These are phyloP conservation scores for Helicorthomorpha holstii DNA, from an alignment of 1,140 invertebrate genomes.

Conservation along the genomic window DNA sequence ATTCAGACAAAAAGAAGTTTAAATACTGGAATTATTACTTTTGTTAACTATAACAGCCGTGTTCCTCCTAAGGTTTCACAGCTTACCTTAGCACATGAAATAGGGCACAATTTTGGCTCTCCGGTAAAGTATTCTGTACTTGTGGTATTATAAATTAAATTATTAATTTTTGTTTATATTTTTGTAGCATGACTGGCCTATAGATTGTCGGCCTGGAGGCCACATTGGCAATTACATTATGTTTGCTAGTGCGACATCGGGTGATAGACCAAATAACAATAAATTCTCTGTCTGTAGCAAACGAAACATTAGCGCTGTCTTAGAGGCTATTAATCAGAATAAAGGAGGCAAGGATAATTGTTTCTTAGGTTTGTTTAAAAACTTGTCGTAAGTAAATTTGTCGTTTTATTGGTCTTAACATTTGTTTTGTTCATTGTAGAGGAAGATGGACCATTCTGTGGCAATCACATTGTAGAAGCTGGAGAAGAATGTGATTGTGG, in stretches of 20 bases:
- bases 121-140: conserved; percentile 47
- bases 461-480: conserved; percentile 95
- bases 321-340: conserved; percentile 63
- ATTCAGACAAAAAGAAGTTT: conserved; percentile 82
- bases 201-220: conserved; percentile 76
- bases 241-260: conserved; percentile 90
- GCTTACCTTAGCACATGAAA: conserved; percentile 94
- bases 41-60: conserved; percentile 94
- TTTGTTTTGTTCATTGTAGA: conserved; percentile 29
- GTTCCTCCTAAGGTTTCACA: conserved; percentile 95
- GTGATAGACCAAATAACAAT: conserved; percentile 83
- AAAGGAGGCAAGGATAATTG: conserved; percentile 90
- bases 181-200: conserved; percentile 82
- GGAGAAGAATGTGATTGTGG: conserved; percentile 98
- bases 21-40: conserved; percentile 98
- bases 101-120: conserved; percentile 98
- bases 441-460: conserved; percentile 88
- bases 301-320: conserved; percentile 84
- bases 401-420: neutral
- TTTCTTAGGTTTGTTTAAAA: conserved; percentile 43
- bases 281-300: conserved; percentile 86
- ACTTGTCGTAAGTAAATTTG: conserved; percentile 2
- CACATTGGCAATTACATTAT: conserved; percentile 83
- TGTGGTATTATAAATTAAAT: neutral
- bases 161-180: conserved; percentile 9